Percentiles rank a stretch among this genome's conserved stretches.
These are phyloP conservation scores for Petrolisthes manimaculis DNA, from an alignment of 2,888 invertebrate species.

Conservation along the genomic window DNA sequence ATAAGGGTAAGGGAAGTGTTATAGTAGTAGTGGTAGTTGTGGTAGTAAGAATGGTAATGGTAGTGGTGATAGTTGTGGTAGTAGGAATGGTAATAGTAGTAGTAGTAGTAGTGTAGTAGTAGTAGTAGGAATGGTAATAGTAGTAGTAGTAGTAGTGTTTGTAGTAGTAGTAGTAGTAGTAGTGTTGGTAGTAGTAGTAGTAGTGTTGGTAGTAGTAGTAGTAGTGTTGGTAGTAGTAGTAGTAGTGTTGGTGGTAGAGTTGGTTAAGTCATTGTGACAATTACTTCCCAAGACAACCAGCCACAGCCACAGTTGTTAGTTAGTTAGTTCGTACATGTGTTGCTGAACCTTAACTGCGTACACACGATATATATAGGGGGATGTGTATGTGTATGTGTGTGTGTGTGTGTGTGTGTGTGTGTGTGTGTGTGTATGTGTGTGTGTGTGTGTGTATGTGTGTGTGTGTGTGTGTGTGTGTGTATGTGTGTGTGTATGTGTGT, in stretches of 20 bases:
- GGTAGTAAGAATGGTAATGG: background rate
- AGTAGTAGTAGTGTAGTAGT: background rate
- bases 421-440: too few relatives aligned
- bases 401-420: too few relatives aligned
- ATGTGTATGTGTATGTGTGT: too few relatives aligned
- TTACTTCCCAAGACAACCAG: background rate
- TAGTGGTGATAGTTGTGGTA: background rate
- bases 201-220: background rate
- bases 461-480: slow-evolving; percentile 3
- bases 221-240: background rate
- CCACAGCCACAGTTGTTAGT: too few relatives aligned
- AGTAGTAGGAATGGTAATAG: background rate
- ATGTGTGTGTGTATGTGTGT: background rate
- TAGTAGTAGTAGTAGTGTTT: background rate
- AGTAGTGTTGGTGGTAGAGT: background rate
- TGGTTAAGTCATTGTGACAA: background rate
- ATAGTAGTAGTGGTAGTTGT: background rate
- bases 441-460: too few relatives aligned
- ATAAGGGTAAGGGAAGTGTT: background rate
- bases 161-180: too few relatives aligned
- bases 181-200: background rate
- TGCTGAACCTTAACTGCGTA: too few relatives aligned
- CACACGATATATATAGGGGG: too few relatives aligned
- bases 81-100: background rate
- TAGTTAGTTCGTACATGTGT: background rate